These are phyloP conservation scores for Anarsia innoxiella DNA, from an alignment of 2,888 invertebrate species.

Conservation along the genomic window DNA sequence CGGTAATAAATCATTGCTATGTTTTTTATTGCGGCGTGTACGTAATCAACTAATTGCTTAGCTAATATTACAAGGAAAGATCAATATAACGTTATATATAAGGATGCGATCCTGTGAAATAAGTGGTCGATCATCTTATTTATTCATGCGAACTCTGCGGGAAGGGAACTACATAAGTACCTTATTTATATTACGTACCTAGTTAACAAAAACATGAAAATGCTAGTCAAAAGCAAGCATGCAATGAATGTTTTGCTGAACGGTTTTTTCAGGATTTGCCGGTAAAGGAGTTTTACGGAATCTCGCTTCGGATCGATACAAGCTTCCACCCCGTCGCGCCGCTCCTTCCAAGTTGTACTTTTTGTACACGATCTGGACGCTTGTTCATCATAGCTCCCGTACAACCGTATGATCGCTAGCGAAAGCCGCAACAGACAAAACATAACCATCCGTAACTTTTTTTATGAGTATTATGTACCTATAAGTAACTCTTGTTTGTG, in stretches of 20 bases:
- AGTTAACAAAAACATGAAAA: not conserved
- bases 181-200: not conserved
- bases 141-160: not conserved
- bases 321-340: slow-evolving; percentile 20
- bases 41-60: slow-evolving; percentile 44
- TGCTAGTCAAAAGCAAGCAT: too few relatives aligned
- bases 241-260: too few relatives aligned
- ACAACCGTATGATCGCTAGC: slow-evolving; percentile 50
- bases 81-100: too few relatives aligned
- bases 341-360: slow-evolving; percentile 36
- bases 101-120: too few relatives aligned
- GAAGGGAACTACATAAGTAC: not conserved
- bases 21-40: slow-evolving; percentile 35
- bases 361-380: slow-evolving; percentile 53
- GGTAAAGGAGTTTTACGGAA: not conserved
- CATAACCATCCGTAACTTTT: too few relatives aligned
- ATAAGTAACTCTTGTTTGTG: too few relatives aligned
- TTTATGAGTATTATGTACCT: too few relatives aligned
- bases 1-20: slow-evolving; percentile 24
- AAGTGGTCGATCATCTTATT: not conserved
- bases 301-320: slow-evolving; percentile 4
- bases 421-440: too few relatives aligned
- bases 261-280: too few relatives aligned
- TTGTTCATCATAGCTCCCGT: slow-evolving; percentile 52
- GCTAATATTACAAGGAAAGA: slow-evolving; percentile 35